phyloP scores from a whole-genome alignment of 2,888 invertebrate species.

The Parnassius orleans region DNA sequence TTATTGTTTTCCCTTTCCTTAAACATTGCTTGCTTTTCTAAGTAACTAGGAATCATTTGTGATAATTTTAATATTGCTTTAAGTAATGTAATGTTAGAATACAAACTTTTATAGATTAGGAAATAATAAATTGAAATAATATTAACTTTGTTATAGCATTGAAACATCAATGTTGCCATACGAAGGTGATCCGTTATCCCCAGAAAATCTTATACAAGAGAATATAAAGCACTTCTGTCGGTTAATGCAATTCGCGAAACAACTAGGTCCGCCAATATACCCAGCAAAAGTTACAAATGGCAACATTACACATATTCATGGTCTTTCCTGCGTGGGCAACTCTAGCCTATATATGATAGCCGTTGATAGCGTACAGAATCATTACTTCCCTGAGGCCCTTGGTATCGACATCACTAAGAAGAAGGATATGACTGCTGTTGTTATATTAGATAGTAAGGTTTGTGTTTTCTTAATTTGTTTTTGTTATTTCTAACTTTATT shows the following conservation, averaged over 20 bases:
- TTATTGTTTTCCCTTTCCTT: too few species aligned
- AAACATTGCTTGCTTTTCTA: too few species aligned
- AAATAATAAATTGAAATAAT: too few species aligned
- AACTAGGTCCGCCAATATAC: conserved; percentile 56
- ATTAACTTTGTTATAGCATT: conserved; percentile 46
- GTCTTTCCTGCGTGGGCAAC: conserved; percentile 71
- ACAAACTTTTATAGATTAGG: too few species aligned
- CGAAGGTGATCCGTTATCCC: conserved; percentile 76
- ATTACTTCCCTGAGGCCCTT: conserved; percentile 87
- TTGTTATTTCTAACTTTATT: too few species aligned
- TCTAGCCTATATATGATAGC: conserved; percentile 77
- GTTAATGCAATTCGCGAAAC: conserved; percentile 61
- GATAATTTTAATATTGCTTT: too few species aligned
- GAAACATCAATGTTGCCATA: conserved; percentile 69
- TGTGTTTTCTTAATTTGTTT: conserved; percentile 33
- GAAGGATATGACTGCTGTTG: conserved; percentile 83
- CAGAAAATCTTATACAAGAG: conserved; percentile 72
- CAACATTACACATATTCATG: conserved; percentile 61
- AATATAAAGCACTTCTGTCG: conserved; percentile 64
- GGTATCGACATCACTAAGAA: conserved; percentile 84
- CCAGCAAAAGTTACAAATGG: conserved; percentile 41
- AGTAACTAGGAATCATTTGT: too few species aligned
- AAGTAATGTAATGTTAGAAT: too few species aligned
- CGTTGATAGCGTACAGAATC: conserved; percentile 86
- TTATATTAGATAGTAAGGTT: conserved; percentile 87